Base-by-base conservation (phyloP, 1,140 invertebrate species). In the Zaprionus vittiger region DNA sequence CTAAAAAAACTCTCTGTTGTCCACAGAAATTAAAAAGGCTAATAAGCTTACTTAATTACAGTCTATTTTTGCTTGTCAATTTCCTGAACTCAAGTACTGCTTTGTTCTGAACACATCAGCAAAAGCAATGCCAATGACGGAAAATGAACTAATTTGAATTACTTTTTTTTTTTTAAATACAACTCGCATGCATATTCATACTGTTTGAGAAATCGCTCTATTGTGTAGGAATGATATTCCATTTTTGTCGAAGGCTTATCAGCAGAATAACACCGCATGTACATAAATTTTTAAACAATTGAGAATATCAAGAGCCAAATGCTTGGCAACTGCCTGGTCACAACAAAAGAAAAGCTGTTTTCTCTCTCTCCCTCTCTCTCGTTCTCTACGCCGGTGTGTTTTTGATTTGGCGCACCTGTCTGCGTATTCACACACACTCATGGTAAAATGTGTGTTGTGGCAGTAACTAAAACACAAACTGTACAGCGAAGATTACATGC, bases 371-470 rank as follows among this genome's bases (percentile, higher is more conserved):
- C 14, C 37, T 20, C 37, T 67, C 37, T 47, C 20, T 12, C 28
- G n/a, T 26, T 65, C 71, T 65, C 60, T 64, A 66, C 55, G 64
- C 77, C 77, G 77, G 78, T 57, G 61, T 74, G 22, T 62, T 44
- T 72, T 73, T 80, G 47, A 61, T 64, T 62, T 75, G 64, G 66
- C 73, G 63, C 81, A 83, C 81, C 81, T 83, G 81, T 69, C 62
- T 80, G 80, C 73, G 64, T 65, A 83, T 54, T 31, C 73, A 57
- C 31, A 22, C 47, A 52, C 34, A 20, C 62, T 62, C 31, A 66
- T 62, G 31, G 22, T 60, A 49, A 49, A 62, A 37, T 60, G 17
- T 20, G n/a, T 57, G 61, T 41, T 12, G 26, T 41, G 26, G 26
- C 37, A 64, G 12, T 38, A 49, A 17, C 6, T 52, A 47, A 47